phyloP scores from a whole-genome alignment of 2,797 vertebrate species.

The Propithecus perrieri region DNA sequence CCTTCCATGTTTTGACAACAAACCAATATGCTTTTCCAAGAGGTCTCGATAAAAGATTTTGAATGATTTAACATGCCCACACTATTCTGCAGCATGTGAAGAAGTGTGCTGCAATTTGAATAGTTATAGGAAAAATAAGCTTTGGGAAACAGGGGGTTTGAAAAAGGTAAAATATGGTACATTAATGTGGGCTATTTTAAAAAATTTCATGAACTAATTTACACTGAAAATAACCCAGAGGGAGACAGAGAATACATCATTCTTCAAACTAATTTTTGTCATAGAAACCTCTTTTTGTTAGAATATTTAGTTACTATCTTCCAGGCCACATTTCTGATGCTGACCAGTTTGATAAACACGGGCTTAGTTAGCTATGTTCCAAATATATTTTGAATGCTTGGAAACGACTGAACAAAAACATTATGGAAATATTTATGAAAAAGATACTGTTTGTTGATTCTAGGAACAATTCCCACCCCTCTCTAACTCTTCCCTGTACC shows the following conservation, averaged over 20 bases:
- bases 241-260: background rate
- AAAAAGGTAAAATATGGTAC: background rate
- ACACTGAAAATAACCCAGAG: background rate
- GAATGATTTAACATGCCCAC: background rate
- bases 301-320: background rate
- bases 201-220: background rate
- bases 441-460: conserved; percentile 16
- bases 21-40: background rate
- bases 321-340: background rate
- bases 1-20: background rate
- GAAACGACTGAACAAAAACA: background rate
- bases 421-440: background rate
- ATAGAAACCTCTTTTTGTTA: background rate
- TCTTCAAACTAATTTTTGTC: background rate
- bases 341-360: background rate
- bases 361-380: background rate
- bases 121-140: background rate
- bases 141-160: background rate
- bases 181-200: background rate
- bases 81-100: background rate
- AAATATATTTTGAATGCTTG: conserved; percentile 14
- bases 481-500: background rate
- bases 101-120: background rate
- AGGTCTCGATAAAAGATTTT: background rate
- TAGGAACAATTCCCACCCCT: background rate